Conservation (phyloP, 2,113 vertebrate species). For the Choloepus hoffmanni region DNA sequence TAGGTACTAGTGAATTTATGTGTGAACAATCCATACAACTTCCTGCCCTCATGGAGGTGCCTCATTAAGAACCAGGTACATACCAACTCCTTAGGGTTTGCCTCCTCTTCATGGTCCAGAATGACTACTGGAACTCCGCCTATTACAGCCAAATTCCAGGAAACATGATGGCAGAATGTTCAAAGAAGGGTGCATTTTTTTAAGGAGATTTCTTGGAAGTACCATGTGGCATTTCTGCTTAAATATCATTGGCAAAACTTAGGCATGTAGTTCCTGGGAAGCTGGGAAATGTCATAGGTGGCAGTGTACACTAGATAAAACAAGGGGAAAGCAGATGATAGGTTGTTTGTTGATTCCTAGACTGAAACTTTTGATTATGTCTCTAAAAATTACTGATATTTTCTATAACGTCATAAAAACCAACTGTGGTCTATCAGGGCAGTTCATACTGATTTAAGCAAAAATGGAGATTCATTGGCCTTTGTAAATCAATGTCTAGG, state of each 20-base stretch:
- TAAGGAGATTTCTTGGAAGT: background rate
- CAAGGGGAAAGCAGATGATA: background rate
- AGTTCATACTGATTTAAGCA: background rate
- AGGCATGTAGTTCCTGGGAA: background rate
- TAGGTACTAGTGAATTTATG: background rate
- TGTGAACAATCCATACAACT: background rate
- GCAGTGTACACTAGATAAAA: background rate
- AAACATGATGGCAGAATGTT: background rate
- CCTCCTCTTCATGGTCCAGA: background rate
- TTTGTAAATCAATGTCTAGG: background rate
- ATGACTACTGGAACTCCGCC: background rate
- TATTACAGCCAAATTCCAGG: background rate
- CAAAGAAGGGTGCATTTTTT: background rate
- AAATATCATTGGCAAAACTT: conserved; percentile 12
- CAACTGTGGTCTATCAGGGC: background rate
- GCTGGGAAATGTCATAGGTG: background rate
- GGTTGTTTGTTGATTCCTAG: background rate
- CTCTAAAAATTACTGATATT: background rate
- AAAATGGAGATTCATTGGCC: background rate
- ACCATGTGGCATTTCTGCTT: background rate
- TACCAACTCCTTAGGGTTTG: background rate
- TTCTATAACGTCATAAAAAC: conserved; percentile 20
- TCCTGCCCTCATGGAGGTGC: background rate
- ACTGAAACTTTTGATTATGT: background rate
- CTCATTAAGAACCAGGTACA: background rate